Base-by-base conservation (phyloP, 1,140 invertebrate species). In the Rhyacophila brunnea region DNA sequence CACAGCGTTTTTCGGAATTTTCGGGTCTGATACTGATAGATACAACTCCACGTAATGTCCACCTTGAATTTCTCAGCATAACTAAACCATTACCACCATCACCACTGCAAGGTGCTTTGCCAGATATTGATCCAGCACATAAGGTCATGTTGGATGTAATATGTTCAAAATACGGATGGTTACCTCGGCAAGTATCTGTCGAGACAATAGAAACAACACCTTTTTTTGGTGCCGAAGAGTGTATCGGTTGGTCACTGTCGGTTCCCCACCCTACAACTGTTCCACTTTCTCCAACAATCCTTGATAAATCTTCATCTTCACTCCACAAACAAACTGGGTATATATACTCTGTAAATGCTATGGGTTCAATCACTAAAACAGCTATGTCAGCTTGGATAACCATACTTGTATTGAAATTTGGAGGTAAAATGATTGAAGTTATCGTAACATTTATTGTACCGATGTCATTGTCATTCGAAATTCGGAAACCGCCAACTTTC, bases 321-420 rank as follows among this genome's bases (percentile, higher is more conserved):
- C 66, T 55, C 81, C 81, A 83, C 4, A 83, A 59, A 55, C 82
- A 84, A 42, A 81, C 67, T 2, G 82, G 82, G 42, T 64, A 69
- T 15, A 83, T 74, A 5, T 14, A 64, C 9, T 34, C 7, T 5
- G 61, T 71, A 19, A 68, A 75, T 7, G 68, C 18, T 0, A 76
- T 65, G 0, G 51, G 35, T 0, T 66, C 48, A 1, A 80, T 48
- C 18, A 66, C 49, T 0, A 80, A 18, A 11, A 81, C 44, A 3
- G 74, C 78, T 11, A 81, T 44, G 60, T 81, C 79, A 9, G 70
- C 66, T n/a, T 75, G 70, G 4, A 69, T 72, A 23, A 52, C 63
- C 38, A 11, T 13, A 23, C 47, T 40, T 28, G 20, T 43, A n/a
- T 51, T 42, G 23, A 40, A 52, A 52, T n/a, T 7, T 14, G 42